Conservation (phyloP, 2,888 invertebrate genomes). For the Lomographa bimaculata region DNA sequence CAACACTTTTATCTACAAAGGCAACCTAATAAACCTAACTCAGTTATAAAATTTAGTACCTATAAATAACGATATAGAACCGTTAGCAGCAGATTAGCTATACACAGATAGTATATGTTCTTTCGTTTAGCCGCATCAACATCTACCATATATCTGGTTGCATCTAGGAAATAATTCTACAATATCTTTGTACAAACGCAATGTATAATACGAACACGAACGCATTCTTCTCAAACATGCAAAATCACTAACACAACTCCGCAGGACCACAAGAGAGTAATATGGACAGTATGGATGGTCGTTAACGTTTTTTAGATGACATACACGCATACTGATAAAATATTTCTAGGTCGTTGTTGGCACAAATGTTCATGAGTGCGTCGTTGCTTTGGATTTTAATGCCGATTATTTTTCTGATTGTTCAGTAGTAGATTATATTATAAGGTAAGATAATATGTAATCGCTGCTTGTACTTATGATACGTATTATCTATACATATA, state of each 20-base stretch:
- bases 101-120: slow-evolving; percentile 55
- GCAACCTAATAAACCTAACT: slow-evolving; percentile 62
- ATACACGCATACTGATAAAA: neutral
- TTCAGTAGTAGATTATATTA: no score
- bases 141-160: slow-evolving; percentile 41
- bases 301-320: neutral
- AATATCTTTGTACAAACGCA: slow-evolving; percentile 76
- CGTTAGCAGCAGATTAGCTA: slow-evolving; percentile 54
- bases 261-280: slow-evolving; percentile 46
- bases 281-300: slow-evolving; percentile 30
- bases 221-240: slow-evolving; percentile 82
- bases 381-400: no score
- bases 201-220: slow-evolving; percentile 63
- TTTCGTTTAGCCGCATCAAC: slow-evolving; percentile 44
- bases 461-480: no score
- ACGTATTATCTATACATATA: no score
- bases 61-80: slow-evolving; percentile 67
- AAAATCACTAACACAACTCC: slow-evolving; percentile 71
- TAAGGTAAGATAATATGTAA: no score
- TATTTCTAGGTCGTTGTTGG: no score
- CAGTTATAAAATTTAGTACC: slow-evolving; percentile 72
- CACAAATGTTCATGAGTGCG: no score
- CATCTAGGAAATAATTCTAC: slow-evolving; percentile 82
- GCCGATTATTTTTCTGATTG: no score
- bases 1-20: slow-evolving; percentile 37